Evolutionary conservation across 1,140 invertebrate species (phyloP), one percentile per base, ranked within the genome.

Genomic region (Sminthurinus signatus): DNA sequence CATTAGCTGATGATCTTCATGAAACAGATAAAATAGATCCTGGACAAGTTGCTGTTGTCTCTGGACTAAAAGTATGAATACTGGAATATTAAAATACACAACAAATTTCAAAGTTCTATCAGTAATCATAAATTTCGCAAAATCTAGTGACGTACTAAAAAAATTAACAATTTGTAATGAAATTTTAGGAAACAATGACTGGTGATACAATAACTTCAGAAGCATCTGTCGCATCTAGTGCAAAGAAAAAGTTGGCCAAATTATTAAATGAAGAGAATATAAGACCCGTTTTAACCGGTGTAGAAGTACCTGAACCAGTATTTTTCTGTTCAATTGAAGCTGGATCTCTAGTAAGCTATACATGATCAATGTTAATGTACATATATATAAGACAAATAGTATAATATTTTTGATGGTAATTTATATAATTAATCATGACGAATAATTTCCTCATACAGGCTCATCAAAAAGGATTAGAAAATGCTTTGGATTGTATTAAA

Each of bases 281-380:
- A 73, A 29, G 69, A 65, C 73, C 67, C 77, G 61, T 86, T 81
- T 72, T 79, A 71, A 80, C 71, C 65, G 85, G 85, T 15, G 80
- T 88, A 1, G 80, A 82, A 48, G 78, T 93, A 63, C 92, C 93
- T 0, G 88, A 95, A 73, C 93, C 96, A 1, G 96, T 99, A 0
- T 98, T 97, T 77, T 95, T 96, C 74, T 98, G 96, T 76, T 92
- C 92, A 0, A 88, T 99, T 56, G 96, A 99, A 80, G 87, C 95
- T 0, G 87, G 92, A 0, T 93, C 89, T 58, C 73, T 86, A 59
- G 76, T 76, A 75, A 67, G 27, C 23, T 25, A 1, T 27, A n/a
- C 23, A 28, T 36, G 5, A 10, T 42, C 32, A 36, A 36, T 36
- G 5, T 36, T 36, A 36, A n/a, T n/a, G n/a, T n/a, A n/a, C n/a